Conservation (phyloP, 2,113 vertebrate species). For the Dissostichus mawsoni region DNA sequence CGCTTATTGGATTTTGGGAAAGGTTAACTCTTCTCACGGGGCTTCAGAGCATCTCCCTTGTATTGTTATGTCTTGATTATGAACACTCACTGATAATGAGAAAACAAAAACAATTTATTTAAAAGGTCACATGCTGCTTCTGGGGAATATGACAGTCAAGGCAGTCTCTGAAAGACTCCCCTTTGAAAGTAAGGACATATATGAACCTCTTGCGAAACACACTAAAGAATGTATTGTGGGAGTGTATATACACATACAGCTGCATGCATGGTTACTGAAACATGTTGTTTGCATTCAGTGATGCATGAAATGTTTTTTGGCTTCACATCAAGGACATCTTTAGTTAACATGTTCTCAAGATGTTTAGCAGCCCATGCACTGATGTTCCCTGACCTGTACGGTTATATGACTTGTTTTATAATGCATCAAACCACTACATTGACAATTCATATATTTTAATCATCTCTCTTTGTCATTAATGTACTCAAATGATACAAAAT, state of each 20-base stretch:
- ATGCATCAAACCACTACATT: neutral
- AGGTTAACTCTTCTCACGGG: slow-evolving; percentile 22
- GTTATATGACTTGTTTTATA: neutral
- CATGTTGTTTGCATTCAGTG: slow-evolving; percentile 4
- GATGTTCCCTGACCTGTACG: neutral
- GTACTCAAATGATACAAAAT: neutral
- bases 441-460: neutral
- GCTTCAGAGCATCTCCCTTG: neutral
- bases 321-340: slow-evolving; percentile 6
- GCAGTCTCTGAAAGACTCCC: neutral
- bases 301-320: slow-evolving; percentile 8
- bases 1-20: slow-evolving; percentile 24
- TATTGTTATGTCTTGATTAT: slow-evolving; percentile 32
- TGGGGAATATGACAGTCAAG: neutral
- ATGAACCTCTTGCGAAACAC: neutral
- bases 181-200: slow-evolving; percentile 2
- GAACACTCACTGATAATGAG: neutral
- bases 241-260: slow-evolving; percentile 7
- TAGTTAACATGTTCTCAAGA: slow-evolving; percentile 16
- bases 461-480: neutral
- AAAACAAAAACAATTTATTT: neutral
- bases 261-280: slow-evolving; percentile 4
- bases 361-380: slow-evolving; percentile 14
- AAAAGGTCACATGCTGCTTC: neutral
- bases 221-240: neutral